Evolutionary conservation across 2,797 vertebrate species (phyloP), one percentile per base, ranked within the genome.

Genomic region (Carapus acus): DNA sequence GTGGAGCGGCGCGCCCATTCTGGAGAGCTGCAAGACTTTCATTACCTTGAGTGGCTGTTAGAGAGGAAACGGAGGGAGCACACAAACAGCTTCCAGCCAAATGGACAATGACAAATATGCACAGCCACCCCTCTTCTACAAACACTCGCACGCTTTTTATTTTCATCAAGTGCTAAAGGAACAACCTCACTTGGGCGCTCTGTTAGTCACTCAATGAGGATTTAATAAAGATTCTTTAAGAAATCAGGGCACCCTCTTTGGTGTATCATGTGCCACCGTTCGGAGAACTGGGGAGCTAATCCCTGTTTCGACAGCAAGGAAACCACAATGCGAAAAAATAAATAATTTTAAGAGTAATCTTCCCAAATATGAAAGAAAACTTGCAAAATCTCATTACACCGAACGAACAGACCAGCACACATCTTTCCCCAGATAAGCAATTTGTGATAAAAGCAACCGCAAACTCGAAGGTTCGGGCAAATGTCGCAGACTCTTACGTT

Each of bases 31-130:
- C 58, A 48, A 36, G 33, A 68, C 69, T 83, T 81, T 88, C 83
- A 90, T 89, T 87, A 86, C 71, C 70, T 67, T 80, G 75, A 89
- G 85, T 88, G 86, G 81, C 73, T 87, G 85, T 85, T 77, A 80
- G 72, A 65, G 57, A 60, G 52, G 67, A 62, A 69, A 42, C 31
- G 39, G 69, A 68, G 69, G 63, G 65, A 59, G 76, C 48, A 60
- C 53, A 43, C 67, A 0, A 69, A 77, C 17, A 36, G 69, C 53
- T 73, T 36, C 43, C 21, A 73, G 62, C 65, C 73, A 78, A 77
- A 69, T 64, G 56, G 67, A 69, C 76, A 62, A 60, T 57, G 69
- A 65, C 64, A 83, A 76, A 73, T 66, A 73, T 65, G 58, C 63
- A 51, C 23, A 54, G 66, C 36, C 62, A 52, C 50, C 65, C 38